phyloP scores from a whole-genome alignment of 35 echinoderm and acorn worm species.

The Holothuria glaberrima region DNA sequence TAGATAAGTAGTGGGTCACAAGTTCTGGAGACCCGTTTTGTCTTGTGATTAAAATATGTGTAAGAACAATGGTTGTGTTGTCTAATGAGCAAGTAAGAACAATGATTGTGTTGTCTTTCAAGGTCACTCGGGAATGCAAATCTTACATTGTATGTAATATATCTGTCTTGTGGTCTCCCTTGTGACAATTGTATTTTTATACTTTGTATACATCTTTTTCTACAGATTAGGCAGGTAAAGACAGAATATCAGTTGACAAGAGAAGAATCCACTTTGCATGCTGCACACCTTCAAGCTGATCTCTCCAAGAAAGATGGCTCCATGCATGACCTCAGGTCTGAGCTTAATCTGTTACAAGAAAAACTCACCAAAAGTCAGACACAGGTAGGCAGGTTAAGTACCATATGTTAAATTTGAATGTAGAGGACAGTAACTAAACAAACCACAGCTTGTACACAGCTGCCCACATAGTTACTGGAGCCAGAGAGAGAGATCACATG shows the following conservation, averaged over 20 bases:
- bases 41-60: too few species aligned
- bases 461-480: too few species aligned
- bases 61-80: neutral
- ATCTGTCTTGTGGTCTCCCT: neutral
- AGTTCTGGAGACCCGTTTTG: too few species aligned
- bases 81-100: too few species aligned
- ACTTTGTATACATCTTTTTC: neutral
- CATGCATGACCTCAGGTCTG: slow-evolving; percentile 48
- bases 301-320: slow-evolving; percentile 60
- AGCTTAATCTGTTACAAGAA: slow-evolving; percentile 55
- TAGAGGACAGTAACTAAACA: too few species aligned
- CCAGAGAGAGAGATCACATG: too few species aligned
- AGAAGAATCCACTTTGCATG: slow-evolving; percentile 36
- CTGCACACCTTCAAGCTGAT: slow-evolving; percentile 65
- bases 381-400: slow-evolving; percentile 35
- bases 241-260: slow-evolving; percentile 21
- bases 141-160: too few species aligned
- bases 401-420: too few species aligned
- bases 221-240: slow-evolving; percentile 46
- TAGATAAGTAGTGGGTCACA: too few species aligned
- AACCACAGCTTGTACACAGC: too few species aligned
- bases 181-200: neutral
- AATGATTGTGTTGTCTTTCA: neutral
- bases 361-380: slow-evolving; percentile 74
- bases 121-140: too few species aligned